Conservation (phyloP, 2,888 invertebrate species). For the Platynereis dumerilii region DNA sequence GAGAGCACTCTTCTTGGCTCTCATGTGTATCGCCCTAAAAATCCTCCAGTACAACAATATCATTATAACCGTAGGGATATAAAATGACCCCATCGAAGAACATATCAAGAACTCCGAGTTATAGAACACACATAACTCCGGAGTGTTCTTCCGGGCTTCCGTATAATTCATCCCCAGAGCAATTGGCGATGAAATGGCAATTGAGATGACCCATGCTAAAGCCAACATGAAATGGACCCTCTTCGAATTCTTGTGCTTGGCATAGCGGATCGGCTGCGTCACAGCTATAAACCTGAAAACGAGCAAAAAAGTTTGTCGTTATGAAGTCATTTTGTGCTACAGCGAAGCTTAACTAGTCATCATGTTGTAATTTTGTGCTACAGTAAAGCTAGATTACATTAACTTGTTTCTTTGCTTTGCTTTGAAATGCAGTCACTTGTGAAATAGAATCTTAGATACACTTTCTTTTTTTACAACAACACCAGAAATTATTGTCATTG, state of each 20-base stretch:
- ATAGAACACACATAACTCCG: slow-evolving; percentile 79
- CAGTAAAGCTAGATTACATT: neutral
- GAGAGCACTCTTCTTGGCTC: slow-evolving; percentile 45
- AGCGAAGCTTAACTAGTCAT: neutral
- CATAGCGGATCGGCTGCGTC: slow-evolving; percentile 98
- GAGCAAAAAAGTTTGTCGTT: slow-evolving; percentile 4
- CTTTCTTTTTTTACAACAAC: no score
- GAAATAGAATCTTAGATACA: no score
- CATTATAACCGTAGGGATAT: slow-evolving; percentile 97
- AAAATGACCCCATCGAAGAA: slow-evolving; percentile 97
- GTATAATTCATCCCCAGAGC: slow-evolving; percentile 85
- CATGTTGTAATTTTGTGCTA: neutral
- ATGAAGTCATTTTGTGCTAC: neutral
- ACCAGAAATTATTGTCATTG: no score
- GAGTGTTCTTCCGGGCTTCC: slow-evolving; percentile 33
- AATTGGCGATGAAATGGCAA: slow-evolving; percentile 94
- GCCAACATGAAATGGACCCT: slow-evolving; percentile 94
- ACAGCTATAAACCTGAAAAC: slow-evolving; percentile 92
- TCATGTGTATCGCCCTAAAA: slow-evolving; percentile 78
- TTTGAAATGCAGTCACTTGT: no score
- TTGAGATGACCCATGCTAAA: slow-evolving; percentile 93
- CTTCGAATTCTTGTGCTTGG: slow-evolving; percentile 88
- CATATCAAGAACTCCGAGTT: slow-evolving; percentile 98
- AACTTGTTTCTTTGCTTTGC: neutral
- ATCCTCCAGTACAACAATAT: slow-evolving; percentile 96